Percentiles rank a stretch among this genome's conserved stretches.
Conservation (phyloP, 2,113 vertebrate genomes). For the Chelonoidis abingdonii region DNA sequence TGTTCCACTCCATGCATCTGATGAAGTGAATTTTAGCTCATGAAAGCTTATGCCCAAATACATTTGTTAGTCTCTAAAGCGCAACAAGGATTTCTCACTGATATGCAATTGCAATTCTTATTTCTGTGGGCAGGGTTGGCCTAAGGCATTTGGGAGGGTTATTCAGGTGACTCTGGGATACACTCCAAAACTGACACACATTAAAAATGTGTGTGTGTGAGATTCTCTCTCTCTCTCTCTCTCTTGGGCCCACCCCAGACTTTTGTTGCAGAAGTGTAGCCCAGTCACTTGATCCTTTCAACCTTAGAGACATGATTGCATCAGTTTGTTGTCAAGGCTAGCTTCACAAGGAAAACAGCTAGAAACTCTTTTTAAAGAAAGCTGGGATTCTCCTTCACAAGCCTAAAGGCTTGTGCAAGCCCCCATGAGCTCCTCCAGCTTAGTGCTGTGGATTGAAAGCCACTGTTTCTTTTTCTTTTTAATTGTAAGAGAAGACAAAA, state of each 20-base stretch:
- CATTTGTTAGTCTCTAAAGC: too few species aligned
- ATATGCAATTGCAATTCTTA: background rate
- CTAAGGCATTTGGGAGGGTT: background rate
- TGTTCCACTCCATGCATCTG: too few species aligned
- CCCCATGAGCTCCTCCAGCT: background rate
- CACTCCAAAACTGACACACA: background rate
- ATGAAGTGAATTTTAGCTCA: too few species aligned
- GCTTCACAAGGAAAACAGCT: conserved; percentile 32
- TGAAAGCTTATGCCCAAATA: too few species aligned
- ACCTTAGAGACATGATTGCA: background rate
- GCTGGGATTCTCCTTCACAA: background rate
- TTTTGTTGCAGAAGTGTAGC: background rate
- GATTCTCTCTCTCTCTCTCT: background rate
- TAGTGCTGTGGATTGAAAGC: conserved; percentile 55
- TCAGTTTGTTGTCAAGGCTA: conserved; percentile 12
- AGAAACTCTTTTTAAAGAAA: background rate
- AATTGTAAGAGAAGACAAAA: background rate
- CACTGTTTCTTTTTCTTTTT: conserved; percentile 49
- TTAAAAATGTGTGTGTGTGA: background rate
- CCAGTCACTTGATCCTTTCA: background rate
- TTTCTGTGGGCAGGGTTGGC: background rate
- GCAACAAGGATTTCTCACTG: too few species aligned
- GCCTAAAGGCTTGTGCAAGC: background rate
- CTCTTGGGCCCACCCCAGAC: background rate
- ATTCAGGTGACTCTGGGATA: background rate